A percentile compares a stretch with the other conserved stretches of the same genome.
These are phyloP conservation scores for Sitobion miscanthi DNA, from an alignment of 1,140 invertebrate genomes.

Conservation along the genomic window DNA sequence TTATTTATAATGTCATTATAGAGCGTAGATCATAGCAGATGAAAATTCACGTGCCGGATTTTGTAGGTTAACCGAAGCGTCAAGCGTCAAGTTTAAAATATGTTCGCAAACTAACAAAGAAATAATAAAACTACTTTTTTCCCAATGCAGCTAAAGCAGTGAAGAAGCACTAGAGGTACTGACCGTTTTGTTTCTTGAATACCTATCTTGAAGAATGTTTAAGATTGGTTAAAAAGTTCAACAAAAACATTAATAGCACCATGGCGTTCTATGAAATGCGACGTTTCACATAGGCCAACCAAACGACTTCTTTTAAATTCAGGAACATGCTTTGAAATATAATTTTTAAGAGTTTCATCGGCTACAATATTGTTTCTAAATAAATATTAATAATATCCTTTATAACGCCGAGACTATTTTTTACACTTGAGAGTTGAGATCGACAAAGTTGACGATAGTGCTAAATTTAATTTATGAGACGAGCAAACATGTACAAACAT, in stretches of 20 bases:
- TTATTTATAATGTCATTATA: neutral
- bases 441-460: neutral
- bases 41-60: neutral
- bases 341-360: too few species aligned
- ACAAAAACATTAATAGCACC: neutral
- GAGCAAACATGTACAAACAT: slow-evolving; percentile 52
- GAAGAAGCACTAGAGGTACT: too few species aligned
- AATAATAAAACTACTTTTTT: neutral
- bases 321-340: neutral
- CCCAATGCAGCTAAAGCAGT: neutral
- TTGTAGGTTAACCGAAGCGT: neutral
- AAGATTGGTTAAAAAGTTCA: neutral
- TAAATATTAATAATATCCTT: neutral
- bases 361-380: neutral
- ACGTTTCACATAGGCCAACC: neutral
- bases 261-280: too few species aligned
- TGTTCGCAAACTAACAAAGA: neutral
- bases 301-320: slow-evolving; percentile 8
- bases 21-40: neutral
- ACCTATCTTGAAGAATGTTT: neutral
- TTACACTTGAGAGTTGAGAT: neutral
- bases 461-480: slow-evolving; percentile 17
- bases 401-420: neutral
- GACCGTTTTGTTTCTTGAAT: neutral
- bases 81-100: neutral